These are phyloP conservation scores for Bellardia pandia DNA, from an alignment of 2,888 invertebrate species.

Conservation along the genomic window DNA sequence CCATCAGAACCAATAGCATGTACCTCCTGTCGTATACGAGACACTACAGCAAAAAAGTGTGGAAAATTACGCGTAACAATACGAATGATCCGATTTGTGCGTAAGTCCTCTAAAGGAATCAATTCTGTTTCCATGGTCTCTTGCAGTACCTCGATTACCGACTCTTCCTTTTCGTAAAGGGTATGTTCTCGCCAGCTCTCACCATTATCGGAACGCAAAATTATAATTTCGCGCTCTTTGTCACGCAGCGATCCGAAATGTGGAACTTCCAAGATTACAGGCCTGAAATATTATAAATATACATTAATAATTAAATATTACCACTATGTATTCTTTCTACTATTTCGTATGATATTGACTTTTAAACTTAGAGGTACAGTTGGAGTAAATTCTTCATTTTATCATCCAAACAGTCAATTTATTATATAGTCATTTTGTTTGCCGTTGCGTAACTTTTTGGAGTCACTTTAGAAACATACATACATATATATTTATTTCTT, in stretches of 20 bases:
- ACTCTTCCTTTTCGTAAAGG: conserved; percentile 92
- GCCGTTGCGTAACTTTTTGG: too few species aligned
- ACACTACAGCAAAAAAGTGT: conserved; percentile 98
- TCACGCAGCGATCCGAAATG: conserved; percentile 98
- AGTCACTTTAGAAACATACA: too few species aligned
- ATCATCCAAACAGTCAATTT: too few species aligned
- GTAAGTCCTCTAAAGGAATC: conserved; percentile 91
- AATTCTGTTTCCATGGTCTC: conserved; percentile 89
- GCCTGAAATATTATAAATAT: conserved; percentile 85
- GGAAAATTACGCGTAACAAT: conserved; percentile 99
- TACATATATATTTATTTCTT: too few species aligned
- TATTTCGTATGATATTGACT: too few species aligned
- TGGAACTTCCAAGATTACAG: conserved; percentile 97
- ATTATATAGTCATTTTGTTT: too few species aligned
- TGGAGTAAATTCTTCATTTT: too few species aligned
- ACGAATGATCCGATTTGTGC: conserved; percentile 95
- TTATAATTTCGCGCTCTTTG: conserved; percentile 97
- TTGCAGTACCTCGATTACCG: conserved; percentile 95
- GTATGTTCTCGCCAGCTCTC: conserved; percentile 99
- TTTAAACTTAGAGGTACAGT: too few species aligned
- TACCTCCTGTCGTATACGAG: conserved; percentile 97
- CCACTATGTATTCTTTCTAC: too few species aligned
- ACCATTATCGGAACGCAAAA: conserved; percentile 98
- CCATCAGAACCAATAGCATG: conserved; percentile 99
- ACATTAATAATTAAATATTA: too few species aligned